Conservation (phyloP, 2,797 vertebrate species). For the Basileuterus tristriatus region DNA sequence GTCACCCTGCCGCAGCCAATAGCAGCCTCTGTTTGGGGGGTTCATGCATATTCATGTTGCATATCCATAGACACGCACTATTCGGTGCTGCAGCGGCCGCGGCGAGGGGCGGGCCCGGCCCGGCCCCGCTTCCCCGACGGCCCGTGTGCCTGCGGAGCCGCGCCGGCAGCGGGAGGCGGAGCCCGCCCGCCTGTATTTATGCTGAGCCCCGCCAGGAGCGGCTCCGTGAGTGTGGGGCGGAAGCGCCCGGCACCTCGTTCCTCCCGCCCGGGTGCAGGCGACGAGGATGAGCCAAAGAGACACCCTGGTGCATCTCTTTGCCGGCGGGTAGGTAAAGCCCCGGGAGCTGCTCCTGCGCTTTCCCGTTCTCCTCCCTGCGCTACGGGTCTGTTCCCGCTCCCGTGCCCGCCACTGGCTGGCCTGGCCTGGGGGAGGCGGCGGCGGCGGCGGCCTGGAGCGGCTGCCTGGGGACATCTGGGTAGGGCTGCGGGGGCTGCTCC, state of each 20-base stretch:
- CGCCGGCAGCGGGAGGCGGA: not conserved
- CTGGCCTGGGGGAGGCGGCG: not conserved
- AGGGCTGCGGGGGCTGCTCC: rapidly evolving
- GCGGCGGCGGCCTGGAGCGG: not conserved
- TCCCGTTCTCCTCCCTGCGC: not conserved
- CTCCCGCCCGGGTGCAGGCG: not conserved
- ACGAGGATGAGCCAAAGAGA: slow-evolving; percentile 96
- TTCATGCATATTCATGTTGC: rapidly evolving
- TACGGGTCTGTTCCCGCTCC: rapidly evolving
- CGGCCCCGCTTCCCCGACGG: rapidly evolving
- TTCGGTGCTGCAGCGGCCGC: not conserved
- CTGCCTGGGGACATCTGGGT: not conserved
- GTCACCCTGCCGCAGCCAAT: not conserved
- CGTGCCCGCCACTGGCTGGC: not conserved
- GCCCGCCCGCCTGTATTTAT: not conserved
- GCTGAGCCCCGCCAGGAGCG: rapidly evolving
- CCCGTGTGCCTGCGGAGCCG: not conserved
- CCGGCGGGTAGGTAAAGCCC: slow-evolving; percentile 86
- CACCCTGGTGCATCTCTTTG: slow-evolving; percentile 96
- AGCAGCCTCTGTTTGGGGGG: not conserved
- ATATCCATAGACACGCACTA: not conserved
- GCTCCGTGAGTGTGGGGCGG: not conserved
- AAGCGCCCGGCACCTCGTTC: not conserved
- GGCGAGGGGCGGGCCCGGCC: not conserved
- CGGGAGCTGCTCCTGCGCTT: rapidly evolving